Conservation (phyloP, 2,888 invertebrate species). For the Caprella mutica region DNA sequence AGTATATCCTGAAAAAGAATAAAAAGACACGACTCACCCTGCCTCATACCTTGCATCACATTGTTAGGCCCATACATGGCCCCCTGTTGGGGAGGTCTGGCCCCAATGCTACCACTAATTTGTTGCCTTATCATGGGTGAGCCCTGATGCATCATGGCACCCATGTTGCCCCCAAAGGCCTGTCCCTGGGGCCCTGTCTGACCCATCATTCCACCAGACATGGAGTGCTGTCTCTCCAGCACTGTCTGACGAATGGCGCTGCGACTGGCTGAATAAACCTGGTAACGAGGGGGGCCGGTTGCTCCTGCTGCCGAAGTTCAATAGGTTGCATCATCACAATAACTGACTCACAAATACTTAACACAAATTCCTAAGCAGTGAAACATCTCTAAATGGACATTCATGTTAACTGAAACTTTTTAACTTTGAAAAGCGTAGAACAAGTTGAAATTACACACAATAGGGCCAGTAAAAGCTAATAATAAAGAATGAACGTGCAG, state of each 20-base stretch:
- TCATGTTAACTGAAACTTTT: too few species aligned
- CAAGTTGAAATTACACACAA: neutral
- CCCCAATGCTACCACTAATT: conserved; percentile 4
- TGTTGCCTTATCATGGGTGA: conserved; percentile 25
- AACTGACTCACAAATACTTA: too few species aligned
- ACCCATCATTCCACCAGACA: conserved; percentile 9
- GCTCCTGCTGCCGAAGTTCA: too few species aligned
- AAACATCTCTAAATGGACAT: too few species aligned
- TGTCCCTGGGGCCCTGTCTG: conserved; percentile 1
- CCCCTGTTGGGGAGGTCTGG: neutral
- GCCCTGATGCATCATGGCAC: conserved; percentile 22
- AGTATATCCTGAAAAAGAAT: too few species aligned
- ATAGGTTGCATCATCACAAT: too few species aligned
- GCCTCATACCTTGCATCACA: conserved; percentile 3
- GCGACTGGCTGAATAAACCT: conserved; percentile 19
- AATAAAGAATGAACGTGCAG: neutral
- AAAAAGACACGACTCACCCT: too few species aligned
- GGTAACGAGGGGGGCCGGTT: conserved; percentile 25
- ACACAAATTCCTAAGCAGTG: too few species aligned
- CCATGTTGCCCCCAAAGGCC: conserved; percentile 20
- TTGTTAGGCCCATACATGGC: neutral
- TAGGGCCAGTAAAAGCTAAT: too few species aligned
- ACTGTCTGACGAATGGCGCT: conserved; percentile 32
- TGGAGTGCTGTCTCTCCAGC: conserved; percentile 25
- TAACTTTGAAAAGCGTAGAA: too few species aligned